phyloP scores from a whole-genome alignment of 2,888 invertebrate species.

The Mantis religiosa region DNA sequence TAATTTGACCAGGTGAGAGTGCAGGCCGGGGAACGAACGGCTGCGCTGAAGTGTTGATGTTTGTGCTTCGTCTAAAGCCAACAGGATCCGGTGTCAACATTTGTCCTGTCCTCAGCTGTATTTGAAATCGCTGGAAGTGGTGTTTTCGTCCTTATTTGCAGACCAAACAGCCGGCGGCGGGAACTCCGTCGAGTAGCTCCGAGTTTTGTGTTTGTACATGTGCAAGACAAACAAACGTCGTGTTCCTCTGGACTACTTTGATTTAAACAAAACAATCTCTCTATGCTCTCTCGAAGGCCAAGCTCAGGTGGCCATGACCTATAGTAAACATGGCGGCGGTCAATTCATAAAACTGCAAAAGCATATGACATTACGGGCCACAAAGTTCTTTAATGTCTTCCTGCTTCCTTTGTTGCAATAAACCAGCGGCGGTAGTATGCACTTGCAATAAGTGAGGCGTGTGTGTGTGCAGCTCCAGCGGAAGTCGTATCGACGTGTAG shows the following conservation, averaged over 20 bases:
- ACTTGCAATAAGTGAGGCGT: neutral
- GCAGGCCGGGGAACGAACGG: too few relatives aligned
- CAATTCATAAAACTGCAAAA: too few relatives aligned
- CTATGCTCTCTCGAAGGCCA: neutral
- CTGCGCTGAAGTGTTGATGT: too few relatives aligned
- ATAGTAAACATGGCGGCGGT: neutral
- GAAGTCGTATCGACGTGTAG: neutral
- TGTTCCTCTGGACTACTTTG: neutral
- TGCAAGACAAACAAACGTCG: neutral
- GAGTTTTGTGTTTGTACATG: neutral
- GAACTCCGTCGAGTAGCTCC: neutral
- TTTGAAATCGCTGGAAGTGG: neutral
- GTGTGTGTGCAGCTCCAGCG: neutral
- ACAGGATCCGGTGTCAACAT: neutral
- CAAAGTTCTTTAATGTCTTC: neutral
- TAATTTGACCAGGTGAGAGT: too few relatives aligned
- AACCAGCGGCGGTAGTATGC: neutral
- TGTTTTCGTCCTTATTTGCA: neutral
- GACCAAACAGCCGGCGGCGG: neutral
- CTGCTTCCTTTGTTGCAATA: neutral
- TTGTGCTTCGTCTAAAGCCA: neutral
- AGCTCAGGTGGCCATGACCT: neutral
- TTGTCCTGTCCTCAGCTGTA: neutral
- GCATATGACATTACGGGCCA: too few relatives aligned
- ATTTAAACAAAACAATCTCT: neutral